Percentiles rank a stretch among this genome's conserved stretches.
phyloP scores from a whole-genome alignment of 2,113 vertebrate genomes.

The Litocranius walleri region DNA sequence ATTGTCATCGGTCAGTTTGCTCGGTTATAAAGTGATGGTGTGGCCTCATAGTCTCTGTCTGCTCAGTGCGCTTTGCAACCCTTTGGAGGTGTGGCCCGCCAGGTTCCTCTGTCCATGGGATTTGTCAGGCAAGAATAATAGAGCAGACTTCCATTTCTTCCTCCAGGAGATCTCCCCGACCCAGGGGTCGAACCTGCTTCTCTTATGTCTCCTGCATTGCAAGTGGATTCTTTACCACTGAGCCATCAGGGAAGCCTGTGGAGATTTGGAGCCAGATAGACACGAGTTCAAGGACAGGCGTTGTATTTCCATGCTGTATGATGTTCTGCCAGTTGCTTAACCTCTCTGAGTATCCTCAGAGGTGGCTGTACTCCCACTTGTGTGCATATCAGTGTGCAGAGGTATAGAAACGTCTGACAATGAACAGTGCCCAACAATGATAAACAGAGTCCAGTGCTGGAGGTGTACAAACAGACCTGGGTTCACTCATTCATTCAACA shows the following conservation, averaged over 20 bases:
- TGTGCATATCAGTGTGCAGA: not conserved
- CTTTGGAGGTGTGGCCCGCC: not conserved
- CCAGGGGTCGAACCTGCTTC: not conserved
- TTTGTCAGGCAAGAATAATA: not conserved
- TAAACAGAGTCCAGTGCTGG: not conserved
- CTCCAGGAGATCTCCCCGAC: not conserved
- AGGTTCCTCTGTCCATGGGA: not conserved
- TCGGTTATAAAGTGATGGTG: fast-evolving
- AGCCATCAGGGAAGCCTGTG: not conserved
- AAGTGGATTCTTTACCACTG: not conserved
- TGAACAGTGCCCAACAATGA: not conserved
- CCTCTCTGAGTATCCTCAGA: not conserved
- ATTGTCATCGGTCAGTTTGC: not conserved
- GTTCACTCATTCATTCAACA: not conserved
- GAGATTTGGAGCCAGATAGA: not conserved
- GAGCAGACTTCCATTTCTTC: not conserved
- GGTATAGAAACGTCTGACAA: not conserved
- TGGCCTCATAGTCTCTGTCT: not conserved
- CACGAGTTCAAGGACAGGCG: not conserved
- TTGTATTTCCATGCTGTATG: not conserved
- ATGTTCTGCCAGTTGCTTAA: not conserved
- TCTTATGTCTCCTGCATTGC: not conserved
- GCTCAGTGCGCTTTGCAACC: not conserved
- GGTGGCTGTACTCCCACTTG: not conserved
- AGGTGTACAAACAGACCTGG: not conserved